Evolutionary conservation across 1,140 invertebrate species (phyloP), one percentile per base, ranked within the genome.

Genomic region (Pteromalus puparum): DNA sequence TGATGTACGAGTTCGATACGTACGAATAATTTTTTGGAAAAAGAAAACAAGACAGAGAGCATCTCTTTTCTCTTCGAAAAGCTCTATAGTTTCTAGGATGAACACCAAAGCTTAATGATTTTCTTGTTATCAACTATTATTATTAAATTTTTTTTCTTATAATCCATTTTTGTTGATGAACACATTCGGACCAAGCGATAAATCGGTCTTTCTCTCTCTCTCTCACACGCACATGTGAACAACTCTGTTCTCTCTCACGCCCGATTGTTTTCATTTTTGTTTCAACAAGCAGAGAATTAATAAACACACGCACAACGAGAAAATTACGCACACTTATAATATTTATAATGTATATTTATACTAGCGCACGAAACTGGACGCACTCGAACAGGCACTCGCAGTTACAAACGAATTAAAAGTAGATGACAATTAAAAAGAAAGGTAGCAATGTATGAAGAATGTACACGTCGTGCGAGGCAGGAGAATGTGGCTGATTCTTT

Each of bases 151-250:
- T 18, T 34, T 74, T 9, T 61, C 53, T 79, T 79, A 73, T 79
- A 70, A 61, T 84, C 6, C 10, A 74, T 78, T 77, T 73, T 79
- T 79, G 10, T 61, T 26, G 48, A 73, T 92, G 91, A 92, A 92
- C 91, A 93, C 91, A 92, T 90, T 91, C 75, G 88, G 90, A 89
- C 89, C 88, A 88, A 90, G 88, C 89, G 83, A 85, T 85, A 89
- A 78, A n/a, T 61, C 24, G 76, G 21, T 73, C 76, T 78, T 42
- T 83, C 42, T 83, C 28, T 21, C 72, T 74, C 53, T 70, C 42
- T 77, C 38, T 9, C 74, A 30, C 53, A 83, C 34, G 13, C 38
- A 34, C 65, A 83, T 72, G 21, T 4, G 15, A 34, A 76, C 26
- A 70, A 70, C 67, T 28, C 67, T 26, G n/a, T n/a, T 7, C 4